phyloP scores from a whole-genome alignment of 2,888 invertebrate species.

The Dastarcus helophoroides region DNA sequence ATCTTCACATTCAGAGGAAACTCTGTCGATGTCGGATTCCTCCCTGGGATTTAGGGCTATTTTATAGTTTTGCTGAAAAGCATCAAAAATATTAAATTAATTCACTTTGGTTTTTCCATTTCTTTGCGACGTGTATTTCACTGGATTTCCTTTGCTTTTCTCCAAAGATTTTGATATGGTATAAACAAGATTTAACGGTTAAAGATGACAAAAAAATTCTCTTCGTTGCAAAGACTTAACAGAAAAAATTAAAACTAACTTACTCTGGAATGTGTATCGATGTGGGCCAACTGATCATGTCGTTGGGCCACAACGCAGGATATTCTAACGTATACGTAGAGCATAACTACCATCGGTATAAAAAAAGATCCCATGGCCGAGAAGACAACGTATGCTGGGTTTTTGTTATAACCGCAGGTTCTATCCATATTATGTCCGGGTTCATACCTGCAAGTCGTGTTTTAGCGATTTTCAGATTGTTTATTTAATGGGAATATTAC shows the following conservation, averaged over 20 bases:
- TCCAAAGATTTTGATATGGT: too few species aligned
- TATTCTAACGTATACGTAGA: constrained; percentile 85
- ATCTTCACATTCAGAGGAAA: constrained; percentile 36
- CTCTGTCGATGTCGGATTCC: constrained; percentile 35
- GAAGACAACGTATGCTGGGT: constrained; percentile 88
- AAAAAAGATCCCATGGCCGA: constrained; percentile 95
- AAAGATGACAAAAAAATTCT: too few species aligned
- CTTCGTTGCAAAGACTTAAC: constrained; percentile 1
- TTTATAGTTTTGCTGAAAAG: constrained; percentile 32
- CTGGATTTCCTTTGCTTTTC: too few species aligned
- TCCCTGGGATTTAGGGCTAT: constrained; percentile 30
- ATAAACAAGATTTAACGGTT: too few species aligned
- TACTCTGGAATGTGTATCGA: constrained; percentile 38
- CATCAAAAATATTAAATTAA: constrained; percentile 3
- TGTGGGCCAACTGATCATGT: constrained; percentile 62
- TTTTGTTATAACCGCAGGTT: constrained; percentile 79
- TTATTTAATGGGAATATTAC: too few species aligned
- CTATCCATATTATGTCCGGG: constrained; percentile 53
- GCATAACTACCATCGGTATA: constrained; percentile 90
- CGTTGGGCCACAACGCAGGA: constrained; percentile 72
- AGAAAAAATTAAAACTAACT: constrained; percentile 14
- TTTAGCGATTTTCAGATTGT: too few species aligned
- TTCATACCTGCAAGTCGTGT: constrained; percentile 55
- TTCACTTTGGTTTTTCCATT: too few species aligned
- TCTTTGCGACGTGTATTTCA: too few species aligned